Evolutionary conservation across 2,113 vertebrate genomes (phyloP).

Genomic region (Planiliza haematocheilus): DNA sequence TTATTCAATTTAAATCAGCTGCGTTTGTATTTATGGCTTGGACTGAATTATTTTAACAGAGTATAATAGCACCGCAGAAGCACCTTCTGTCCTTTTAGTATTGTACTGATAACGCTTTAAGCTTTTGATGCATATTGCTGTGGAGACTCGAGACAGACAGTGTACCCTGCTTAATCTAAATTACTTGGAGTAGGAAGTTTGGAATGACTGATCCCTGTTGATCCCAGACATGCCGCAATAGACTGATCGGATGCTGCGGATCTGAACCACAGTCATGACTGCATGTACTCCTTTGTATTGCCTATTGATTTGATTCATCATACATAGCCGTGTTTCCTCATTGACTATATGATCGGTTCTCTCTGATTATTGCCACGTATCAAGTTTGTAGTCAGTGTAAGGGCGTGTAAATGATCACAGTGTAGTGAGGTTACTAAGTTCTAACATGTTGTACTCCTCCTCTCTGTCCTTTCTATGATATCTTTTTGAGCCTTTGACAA

Average conservation of each 20-base stretch:
- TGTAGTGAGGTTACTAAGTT: too few relatives aligned
- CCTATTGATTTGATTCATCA: slow-evolving; percentile 55
- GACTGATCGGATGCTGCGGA: slow-evolving; percentile 40
- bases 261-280: slow-evolving; percentile 42
- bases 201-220: slow-evolving; percentile 59
- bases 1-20: slow-evolving; percentile 71
- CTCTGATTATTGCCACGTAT: not conserved
- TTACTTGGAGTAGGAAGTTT: slow-evolving; percentile 54
- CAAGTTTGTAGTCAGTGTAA: too few relatives aligned
- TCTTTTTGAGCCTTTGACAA: too few relatives aligned
- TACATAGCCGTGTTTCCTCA: not conserved
- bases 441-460: too few relatives aligned
- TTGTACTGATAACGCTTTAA: slow-evolving; percentile 69
- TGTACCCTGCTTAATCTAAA: slow-evolving; percentile 47
- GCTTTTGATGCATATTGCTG: slow-evolving; percentile 50
- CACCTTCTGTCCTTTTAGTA: slow-evolving; percentile 69
- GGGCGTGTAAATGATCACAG: too few relatives aligned
- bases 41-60: slow-evolving; percentile 73
- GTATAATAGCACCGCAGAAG: slow-evolving; percentile 73
- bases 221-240: slow-evolving; percentile 51
- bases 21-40: slow-evolving; percentile 70
- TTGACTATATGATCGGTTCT: not conserved
- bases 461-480: too few relatives aligned
- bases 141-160: slow-evolving; percentile 26
- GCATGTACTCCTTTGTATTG: slow-evolving; percentile 44